A percentile compares a stretch with the other conserved stretches of the same genome.
Evolutionary conservation across 2,888 invertebrate species (phyloP).

Genomic region (Choristoneura rosaceana): DNA sequence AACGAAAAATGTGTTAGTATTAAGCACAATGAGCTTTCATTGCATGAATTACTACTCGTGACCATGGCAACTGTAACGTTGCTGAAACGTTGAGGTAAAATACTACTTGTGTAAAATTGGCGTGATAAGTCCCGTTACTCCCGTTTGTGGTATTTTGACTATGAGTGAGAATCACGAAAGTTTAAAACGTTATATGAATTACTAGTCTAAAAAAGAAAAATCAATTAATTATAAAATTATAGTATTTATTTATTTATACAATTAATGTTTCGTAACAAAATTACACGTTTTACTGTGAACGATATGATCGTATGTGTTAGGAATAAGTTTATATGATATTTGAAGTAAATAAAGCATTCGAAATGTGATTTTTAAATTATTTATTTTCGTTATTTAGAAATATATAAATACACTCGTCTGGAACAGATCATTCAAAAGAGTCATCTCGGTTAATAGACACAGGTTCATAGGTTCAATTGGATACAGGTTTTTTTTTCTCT

Average conservation of each 20-base stretch:
- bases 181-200: too few species aligned
- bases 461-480: too few species aligned
- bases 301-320: constrained; percentile 10
- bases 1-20: neutral
- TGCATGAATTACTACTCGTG: constrained; percentile 16
- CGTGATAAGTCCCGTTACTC: too few species aligned
- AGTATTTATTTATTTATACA: neutral
- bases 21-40: constrained; percentile 13
- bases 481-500: too few species aligned
- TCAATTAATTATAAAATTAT: neutral
- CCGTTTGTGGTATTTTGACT: too few species aligned
- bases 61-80: too few species aligned
- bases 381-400: neutral
- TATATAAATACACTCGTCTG: too few species aligned
- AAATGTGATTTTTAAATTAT: neutral
- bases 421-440: too few species aligned
- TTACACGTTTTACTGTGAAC: constrained; percentile 3
- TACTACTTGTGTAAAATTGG: too few species aligned
- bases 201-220: constrained; percentile 16
- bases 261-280: neutral
- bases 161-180: too few species aligned
- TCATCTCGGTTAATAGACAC: too few species aligned
- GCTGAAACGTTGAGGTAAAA: too few species aligned
- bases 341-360: constrained; percentile 20
- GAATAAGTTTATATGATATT: constrained; percentile 7